A percentile compares a stretch with the other conserved stretches of the same genome.
phyloP scores from a whole-genome alignment of 2,113 vertebrate genomes.

The Rhea americana region DNA sequence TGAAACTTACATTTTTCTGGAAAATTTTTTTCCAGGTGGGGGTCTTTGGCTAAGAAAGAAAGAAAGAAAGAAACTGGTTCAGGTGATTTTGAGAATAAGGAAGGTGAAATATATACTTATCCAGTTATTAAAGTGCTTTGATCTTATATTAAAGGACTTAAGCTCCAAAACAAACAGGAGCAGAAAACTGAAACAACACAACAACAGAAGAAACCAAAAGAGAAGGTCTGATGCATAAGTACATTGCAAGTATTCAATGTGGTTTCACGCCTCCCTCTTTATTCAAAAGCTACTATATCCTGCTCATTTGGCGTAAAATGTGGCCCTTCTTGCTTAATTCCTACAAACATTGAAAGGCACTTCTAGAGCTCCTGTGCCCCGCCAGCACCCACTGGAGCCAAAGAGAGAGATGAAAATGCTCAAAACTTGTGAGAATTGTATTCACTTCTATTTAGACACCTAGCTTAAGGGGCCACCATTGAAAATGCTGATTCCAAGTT shows the following conservation, averaged over 20 bases:
- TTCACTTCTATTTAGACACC: constrained; percentile 8
- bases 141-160: constrained; percentile 66
- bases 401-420: constrained; percentile 65
- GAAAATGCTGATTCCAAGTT: constrained; percentile 30
- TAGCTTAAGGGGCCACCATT: constrained; percentile 3
- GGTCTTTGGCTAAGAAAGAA: constrained; percentile 73
- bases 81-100: constrained; percentile 71
- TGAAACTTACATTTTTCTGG: constrained; percentile 73
- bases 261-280: constrained; percentile 23
- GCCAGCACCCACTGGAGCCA: constrained; percentile 35
- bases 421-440: not conserved
- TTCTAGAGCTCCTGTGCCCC: constrained; percentile 17
- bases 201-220: constrained; percentile 63
- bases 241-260: constrained; percentile 61
- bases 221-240: constrained; percentile 62
- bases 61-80: constrained; percentile 71
- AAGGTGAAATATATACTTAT: constrained; percentile 72
- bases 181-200: constrained; percentile 65
- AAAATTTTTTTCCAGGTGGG: constrained; percentile 74
- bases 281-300: constrained; percentile 48
- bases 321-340: constrained; percentile 48
- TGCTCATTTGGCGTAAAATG: constrained; percentile 40
- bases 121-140: constrained; percentile 66
- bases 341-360: constrained; percentile 43
- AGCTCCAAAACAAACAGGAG: constrained; percentile 66